Evolutionary conservation across 53 echinoderm and acorn worm species (phyloP), one percentile per base, ranked within the genome.

Genomic region (Patiria pectinifera): DNA sequence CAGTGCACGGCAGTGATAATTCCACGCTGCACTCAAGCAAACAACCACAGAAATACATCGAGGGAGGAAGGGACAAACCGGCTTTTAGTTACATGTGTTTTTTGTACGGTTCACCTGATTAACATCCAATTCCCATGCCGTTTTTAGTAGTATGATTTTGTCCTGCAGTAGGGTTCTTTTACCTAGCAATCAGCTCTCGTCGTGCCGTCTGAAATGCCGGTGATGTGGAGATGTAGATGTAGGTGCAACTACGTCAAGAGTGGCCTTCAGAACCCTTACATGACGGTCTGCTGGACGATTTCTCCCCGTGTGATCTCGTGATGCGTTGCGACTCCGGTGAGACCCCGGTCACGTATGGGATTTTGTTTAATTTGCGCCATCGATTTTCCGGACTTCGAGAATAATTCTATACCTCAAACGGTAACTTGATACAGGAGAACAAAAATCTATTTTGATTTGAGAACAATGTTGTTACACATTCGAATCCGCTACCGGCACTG

Each of bases 31-130:
- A n/a, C 59, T 75, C 74, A 26, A 43, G 76, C 74, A 25, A 16
- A 86, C 35, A n/a, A 60, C 58, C 59, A 87, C 44, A 62, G 88
- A 61, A 61, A 78, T 62, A 78, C 88, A 88, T 88, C 77, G 88
- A 77, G 86, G 3, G 49, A 85, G 66, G 0, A 79, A 46, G 11
- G 15, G 12, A 79, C 6, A 76, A 79, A 79, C 45, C 45, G 66
- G 66, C 66, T 16, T 66, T 66, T 16, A 13, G 13, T 11, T 11
- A 14, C 80, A 12, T 79, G 15, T 79, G 22, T 47, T 70, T 45
- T 25, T 48, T 26, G 85, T 23, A 71, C 24, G 12, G 25, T 49
- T 75, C 75, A 46, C 59, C 4, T 71, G 86, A 86, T 86, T 86
- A 72, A 53, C 75, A 86, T 86, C 58, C 72, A 49, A 53, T 43